These are phyloP conservation scores for Lathronympha strigana DNA, from an alignment of 2,888 invertebrate species.

Conservation along the genomic window DNA sequence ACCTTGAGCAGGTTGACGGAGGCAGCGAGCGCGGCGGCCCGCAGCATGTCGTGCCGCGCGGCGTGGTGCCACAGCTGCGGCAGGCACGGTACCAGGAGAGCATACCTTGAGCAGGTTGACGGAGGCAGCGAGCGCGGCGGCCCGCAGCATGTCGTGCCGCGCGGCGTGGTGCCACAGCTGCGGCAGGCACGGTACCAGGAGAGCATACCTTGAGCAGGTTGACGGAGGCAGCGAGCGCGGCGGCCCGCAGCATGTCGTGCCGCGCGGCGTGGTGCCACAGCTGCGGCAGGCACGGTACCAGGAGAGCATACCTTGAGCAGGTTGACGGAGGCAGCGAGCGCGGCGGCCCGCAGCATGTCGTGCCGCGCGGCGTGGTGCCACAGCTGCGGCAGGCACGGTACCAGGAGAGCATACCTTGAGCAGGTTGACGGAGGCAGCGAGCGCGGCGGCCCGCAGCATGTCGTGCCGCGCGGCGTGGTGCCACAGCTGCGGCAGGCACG, in stretches of 20 bases:
- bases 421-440: constrained; percentile 67
- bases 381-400: constrained; percentile 89
- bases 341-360: neutral
- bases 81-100: neutral
- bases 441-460: neutral
- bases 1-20: neutral
- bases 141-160: neutral
- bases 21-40: neutral
- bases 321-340: constrained; percentile 3
- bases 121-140: too few species aligned
- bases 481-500: constrained; percentile 95
- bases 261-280: constrained; percentile 93
- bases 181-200: constrained; percentile 90
- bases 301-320: neutral
- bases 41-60: neutral
- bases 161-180: constrained; percentile 1
- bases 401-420: constrained; percentile 67
- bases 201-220: constrained; percentile 81
- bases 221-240: constrained; percentile 49
- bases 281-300: constrained; percentile 86
- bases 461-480: constrained; percentile 56
- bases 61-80: neutral
- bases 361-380: neutral
- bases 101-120: neutral
- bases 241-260: constrained; percentile 12